Evolutionary conservation across 2,797 vertebrate species (phyloP).

Genomic region (Manis javanica): DNA sequence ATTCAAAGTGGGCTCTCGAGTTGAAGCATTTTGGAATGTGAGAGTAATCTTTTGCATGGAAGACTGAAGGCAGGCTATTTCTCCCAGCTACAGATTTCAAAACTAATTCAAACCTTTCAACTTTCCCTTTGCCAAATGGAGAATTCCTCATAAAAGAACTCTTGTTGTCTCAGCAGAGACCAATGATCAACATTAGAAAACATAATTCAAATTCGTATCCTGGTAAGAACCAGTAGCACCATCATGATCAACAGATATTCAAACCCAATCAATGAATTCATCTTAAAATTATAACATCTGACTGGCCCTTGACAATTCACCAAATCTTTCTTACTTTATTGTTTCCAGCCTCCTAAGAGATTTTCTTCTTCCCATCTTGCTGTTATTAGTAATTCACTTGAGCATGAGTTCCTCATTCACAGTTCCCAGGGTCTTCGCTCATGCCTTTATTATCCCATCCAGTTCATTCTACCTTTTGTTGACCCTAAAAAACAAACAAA

Average conservation of each 20-base stretch:
- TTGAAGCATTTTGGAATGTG: slow-evolving; percentile 44
- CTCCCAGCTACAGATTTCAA: not conserved
- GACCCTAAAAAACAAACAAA: not conserved
- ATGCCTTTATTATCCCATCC: not conserved
- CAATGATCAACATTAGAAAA: not conserved
- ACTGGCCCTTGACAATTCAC: not conserved
- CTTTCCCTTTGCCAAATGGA: not conserved
- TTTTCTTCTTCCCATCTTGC: not conserved
- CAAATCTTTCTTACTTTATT: not conserved
- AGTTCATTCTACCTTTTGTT: not conserved
- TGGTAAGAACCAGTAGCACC: not conserved
- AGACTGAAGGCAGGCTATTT: not conserved
- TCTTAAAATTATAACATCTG: not conserved
- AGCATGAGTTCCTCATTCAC: not conserved
- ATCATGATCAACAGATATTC: not conserved
- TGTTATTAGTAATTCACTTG: not conserved
- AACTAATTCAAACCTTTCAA: not conserved
- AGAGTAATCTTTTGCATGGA: not conserved
- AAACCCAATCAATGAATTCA: not conserved
- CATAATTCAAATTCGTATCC: not conserved
- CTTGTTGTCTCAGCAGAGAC: not conserved
- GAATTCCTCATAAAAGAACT: not conserved
- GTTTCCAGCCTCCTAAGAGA: not conserved
- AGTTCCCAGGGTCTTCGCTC: not conserved
- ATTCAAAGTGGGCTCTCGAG: not conserved